These are phyloP conservation scores for Globodera rostochiensis DNA, from an alignment of 1,140 invertebrate genomes.

Conservation along the genomic window DNA sequence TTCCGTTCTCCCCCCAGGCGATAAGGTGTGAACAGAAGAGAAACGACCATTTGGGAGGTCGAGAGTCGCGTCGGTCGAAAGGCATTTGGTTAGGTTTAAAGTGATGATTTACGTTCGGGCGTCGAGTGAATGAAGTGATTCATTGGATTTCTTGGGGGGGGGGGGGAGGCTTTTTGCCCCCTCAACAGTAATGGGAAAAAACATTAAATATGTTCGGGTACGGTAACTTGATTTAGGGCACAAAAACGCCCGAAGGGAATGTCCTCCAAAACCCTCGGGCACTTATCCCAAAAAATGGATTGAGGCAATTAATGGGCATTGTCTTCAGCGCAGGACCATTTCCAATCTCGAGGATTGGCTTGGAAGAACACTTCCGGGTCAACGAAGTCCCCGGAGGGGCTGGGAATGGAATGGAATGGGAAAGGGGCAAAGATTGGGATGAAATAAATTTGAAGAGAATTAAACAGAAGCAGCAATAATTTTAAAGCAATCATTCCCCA, in stretches of 20 bases:
- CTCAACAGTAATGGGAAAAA: too few relatives aligned
- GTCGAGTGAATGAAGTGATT: too few relatives aligned
- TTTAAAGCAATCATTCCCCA: neutral
- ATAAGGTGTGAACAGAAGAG: neutral
- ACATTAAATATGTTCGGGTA: too few relatives aligned
- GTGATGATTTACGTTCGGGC: neutral
- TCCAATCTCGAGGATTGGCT: slow-evolving; percentile 1
- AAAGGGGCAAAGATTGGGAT: neutral
- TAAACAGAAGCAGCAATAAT: neutral
- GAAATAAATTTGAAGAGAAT: neutral
- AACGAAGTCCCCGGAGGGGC: slow-evolving; percentile 32
- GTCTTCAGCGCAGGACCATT: neutral
- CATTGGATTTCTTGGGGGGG: too few relatives aligned
- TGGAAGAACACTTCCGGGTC: slow-evolving; percentile 41
- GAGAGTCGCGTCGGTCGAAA: neutral
- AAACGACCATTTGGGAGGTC: neutral
- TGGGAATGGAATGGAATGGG: neutral
- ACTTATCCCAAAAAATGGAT: neutral
- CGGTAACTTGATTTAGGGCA: too few relatives aligned
- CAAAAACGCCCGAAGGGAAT: neutral
- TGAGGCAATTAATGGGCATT: neutral
- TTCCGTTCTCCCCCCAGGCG: neutral
- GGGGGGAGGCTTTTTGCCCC: too few relatives aligned
- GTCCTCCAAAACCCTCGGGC: neutral
- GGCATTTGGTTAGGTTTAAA: too few relatives aligned